Conservation (phyloP, 92 coral and sea anemone species). For the Meandrina meandrites region DNA sequence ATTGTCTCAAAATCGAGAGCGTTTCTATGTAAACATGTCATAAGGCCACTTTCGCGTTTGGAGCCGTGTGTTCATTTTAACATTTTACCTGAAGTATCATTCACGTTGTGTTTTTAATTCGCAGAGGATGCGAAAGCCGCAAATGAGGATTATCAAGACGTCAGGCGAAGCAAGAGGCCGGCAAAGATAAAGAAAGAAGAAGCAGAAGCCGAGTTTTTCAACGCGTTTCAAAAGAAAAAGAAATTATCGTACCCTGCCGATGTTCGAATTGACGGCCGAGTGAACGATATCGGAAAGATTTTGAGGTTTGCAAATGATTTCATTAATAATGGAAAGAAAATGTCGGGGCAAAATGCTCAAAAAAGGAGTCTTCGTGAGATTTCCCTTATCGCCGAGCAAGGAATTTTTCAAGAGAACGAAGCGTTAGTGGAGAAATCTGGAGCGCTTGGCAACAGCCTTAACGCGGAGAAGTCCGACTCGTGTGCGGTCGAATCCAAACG, state of each 20-base stretch:
- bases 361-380: constrained; percentile 33
- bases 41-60: constrained; percentile 67
- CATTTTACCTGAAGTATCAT: constrained; percentile 70
- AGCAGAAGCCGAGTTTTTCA: constrained; percentile 20
- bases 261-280: constrained; percentile 54
- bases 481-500: constrained; percentile 7
- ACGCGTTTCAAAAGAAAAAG: constrained; percentile 48
- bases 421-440: constrained; percentile 17
- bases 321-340: constrained; percentile 93
- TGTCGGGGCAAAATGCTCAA: constrained; percentile 56
- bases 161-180: constrained; percentile 32
- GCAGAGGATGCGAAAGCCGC: constrained; percentile 54
- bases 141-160: constrained; percentile 30
- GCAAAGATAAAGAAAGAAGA: constrained; percentile 35
- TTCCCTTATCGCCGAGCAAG: constrained; percentile 33
- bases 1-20: constrained; percentile 29
- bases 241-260: constrained; percentile 68
- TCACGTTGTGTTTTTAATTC: constrained; percentile 63
- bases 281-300: constrained; percentile 64
- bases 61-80: constrained; percentile 90
- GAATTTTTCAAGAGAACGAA: constrained; percentile 33
- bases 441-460: constrained; percentile 32
- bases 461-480: constrained; percentile 12
- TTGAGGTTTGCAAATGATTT: constrained; percentile 69
- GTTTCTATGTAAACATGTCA: constrained; percentile 65